Base-by-base conservation (phyloP, 2,888 invertebrate species). In the Anarsia innoxiella region DNA sequence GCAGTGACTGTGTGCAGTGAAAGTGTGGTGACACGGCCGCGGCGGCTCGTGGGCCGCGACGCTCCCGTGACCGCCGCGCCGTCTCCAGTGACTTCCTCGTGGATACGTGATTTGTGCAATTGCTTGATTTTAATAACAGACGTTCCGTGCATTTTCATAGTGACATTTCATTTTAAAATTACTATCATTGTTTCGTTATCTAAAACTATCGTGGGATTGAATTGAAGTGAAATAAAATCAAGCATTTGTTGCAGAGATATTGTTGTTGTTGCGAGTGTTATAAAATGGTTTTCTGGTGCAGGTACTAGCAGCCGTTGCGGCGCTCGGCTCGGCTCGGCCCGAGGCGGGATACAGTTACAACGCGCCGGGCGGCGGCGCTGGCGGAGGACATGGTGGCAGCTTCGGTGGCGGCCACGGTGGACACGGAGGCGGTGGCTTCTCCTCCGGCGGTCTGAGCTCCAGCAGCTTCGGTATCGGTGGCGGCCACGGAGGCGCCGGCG, bases 261-360 rank as follows among this genome's bases (percentile, higher is more conserved):
- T 57, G 51, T 51, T 52, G 46, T 53, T 52, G 50, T 45, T 51
- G 29, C 39, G 23, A 40, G 41, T 52, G 45, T 52, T 39, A 37
- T 31, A 37, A 46, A 53, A 45, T 51, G 46, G 51, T 53, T 62
- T 66, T 61, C 53, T 65, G 51, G 53, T 49, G 56, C 69, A 84
- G 84, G 84, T 84, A 71, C 71, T 84, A 57, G 83, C 84, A 58
- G 85, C 84, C 71, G 79, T 88, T 48, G 77, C 87, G 73, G 85
- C 86, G 40, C 74, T 87, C 66, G 86, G 86, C 62, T 84, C 86
- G 65, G 88, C 86, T 39, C 78, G 87, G 44, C 88, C 88, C 65
- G 88, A 89, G 70, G 88, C 88, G 60, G 88, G 88, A 56, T 88
- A 88, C 70, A 87, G 87, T 68, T 88, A 86, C 74, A 82, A 69